Percentiles rank a stretch among this genome's conserved stretches.
These are phyloP conservation scores for Cerceris rybyensis DNA, from an alignment of 2,888 invertebrate species.

Conservation along the genomic window DNA sequence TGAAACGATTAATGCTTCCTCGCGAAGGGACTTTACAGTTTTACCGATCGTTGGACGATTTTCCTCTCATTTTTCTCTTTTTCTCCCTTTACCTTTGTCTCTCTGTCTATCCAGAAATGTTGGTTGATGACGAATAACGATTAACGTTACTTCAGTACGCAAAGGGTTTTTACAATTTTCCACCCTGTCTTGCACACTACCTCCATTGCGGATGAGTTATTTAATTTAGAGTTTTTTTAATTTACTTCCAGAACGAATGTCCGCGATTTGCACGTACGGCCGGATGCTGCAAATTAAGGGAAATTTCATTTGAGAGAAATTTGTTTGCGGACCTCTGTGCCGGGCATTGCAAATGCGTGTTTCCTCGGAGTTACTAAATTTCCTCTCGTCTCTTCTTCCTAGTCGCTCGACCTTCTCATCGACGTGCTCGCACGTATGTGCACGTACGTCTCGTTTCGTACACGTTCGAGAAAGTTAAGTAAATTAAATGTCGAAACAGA, in stretches of 20 bases:
- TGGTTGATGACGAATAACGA: too few species aligned
- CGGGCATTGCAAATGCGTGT: background rate
- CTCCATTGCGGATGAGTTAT: background rate
- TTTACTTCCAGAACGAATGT: background rate
- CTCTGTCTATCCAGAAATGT: too few species aligned
- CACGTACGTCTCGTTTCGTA: background rate
- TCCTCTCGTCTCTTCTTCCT: too few species aligned
- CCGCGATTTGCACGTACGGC: background rate
- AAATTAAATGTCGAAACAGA: background rate
- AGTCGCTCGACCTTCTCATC: background rate
- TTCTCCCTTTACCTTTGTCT: too few species aligned
- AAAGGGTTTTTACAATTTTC: too few species aligned
- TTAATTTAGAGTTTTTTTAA: background rate
- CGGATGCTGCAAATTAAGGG: background rate
- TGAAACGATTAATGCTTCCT: too few species aligned
- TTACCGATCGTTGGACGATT: too few species aligned
- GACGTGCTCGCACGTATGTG: background rate
- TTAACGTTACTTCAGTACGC: too few species aligned
- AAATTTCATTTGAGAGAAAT: background rate
- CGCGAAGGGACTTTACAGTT: too few species aligned
- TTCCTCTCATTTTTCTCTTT: too few species aligned
- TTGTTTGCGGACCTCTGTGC: background rate
- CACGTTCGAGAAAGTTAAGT: background rate
- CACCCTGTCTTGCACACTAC: too few species aligned
- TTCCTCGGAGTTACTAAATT: background rate